Evolutionary conservation across 2,888 invertebrate species (phyloP).

Genomic region (Operophtera brumata): DNA sequence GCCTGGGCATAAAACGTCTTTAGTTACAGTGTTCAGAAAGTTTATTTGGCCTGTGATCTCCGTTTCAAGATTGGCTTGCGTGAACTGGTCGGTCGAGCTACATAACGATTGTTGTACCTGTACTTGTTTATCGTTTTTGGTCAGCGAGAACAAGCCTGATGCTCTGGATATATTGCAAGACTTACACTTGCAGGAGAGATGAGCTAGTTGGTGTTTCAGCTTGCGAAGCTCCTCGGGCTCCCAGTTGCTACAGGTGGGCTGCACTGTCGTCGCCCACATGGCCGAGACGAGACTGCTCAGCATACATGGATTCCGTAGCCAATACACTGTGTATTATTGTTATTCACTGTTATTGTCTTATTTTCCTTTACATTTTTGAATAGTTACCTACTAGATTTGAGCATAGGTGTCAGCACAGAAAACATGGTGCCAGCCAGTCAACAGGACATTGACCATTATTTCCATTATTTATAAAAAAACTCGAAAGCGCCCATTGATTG

Average conservation of each 20-base stretch:
- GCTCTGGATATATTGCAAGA: conserved; percentile 29
- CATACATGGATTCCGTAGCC: conserved; percentile 1
- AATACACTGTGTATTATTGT: conserved; percentile 2
- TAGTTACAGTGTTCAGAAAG: conserved; percentile 22
- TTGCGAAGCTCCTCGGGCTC: conserved; percentile 54
- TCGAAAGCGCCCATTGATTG: too few relatives aligned
- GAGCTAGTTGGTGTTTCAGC: conserved; percentile 54
- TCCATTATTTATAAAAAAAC: too few relatives aligned
- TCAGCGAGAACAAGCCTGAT: background rate
- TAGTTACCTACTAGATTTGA: too few relatives aligned
- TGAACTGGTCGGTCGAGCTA: conserved; percentile 26
- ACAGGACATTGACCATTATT: too few relatives aligned
- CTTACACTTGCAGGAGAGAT: conserved; percentile 51
- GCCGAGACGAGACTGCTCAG: background rate
- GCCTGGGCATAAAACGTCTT: conserved; percentile 47
- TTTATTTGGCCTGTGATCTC: conserved; percentile 17
- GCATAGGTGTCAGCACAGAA: too few relatives aligned
- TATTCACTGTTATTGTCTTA: background rate
- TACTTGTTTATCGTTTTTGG: conserved; percentile 35
- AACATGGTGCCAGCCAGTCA: too few relatives aligned
- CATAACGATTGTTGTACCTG: conserved; percentile 33
- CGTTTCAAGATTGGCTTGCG: conserved; percentile 24
- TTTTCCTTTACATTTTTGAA: too few relatives aligned
- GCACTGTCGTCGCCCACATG: conserved; percentile 11
- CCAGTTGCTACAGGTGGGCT: conserved; percentile 15